Evolutionary conservation across 2,888 invertebrate species (phyloP), one percentile per base, ranked within the genome.

Genomic region (Napeogenes sylphis): DNA sequence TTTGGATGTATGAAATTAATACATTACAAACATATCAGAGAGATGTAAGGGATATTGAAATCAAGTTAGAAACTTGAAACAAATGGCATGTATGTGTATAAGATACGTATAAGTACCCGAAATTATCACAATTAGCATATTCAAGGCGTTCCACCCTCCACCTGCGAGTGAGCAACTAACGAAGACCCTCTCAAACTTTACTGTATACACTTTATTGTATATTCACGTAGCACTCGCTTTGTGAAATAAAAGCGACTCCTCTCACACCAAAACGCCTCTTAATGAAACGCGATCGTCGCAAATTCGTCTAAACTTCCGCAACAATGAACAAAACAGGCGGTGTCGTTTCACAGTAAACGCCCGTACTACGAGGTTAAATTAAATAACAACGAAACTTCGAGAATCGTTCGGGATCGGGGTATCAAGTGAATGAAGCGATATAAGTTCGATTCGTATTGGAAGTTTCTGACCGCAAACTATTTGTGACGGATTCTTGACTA

Each of bases 281-380:
- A 84, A 88, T 88, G 84, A 89, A 87, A 84, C 79, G 83, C 79
- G 82, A 86, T 86, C 84, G 82, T 85, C 82, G 80, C 83, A 83
- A 85, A 85, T 84, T 87, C 83, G 82, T 85, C 87, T 83, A 82
- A 85, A 87, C 83, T 84, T 88, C 84, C 84, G 82, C 83, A 82
- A 85, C 84, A 85, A 84, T 83, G 83, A 83, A 71, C 78, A 70
- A 73, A 78, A 77, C 80, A 77, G 75, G 75, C 78, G 79, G 77
- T 81, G 79, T 76, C 81, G 80, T 80, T 81, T 80, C 75, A 77
- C 78, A 79, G 81, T 47, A 47, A 47, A 21, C 35, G 47, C 47
- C 47, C 47, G 6, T 47, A 47, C 21, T 84, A 81, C 82, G 82
- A 84, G 84, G 81, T 82, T 82, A 83, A 89, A 87, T 89, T 86